phyloP scores from a whole-genome alignment of 2,113 vertebrate genomes.

The Rhodinocichla rosea region DNA sequence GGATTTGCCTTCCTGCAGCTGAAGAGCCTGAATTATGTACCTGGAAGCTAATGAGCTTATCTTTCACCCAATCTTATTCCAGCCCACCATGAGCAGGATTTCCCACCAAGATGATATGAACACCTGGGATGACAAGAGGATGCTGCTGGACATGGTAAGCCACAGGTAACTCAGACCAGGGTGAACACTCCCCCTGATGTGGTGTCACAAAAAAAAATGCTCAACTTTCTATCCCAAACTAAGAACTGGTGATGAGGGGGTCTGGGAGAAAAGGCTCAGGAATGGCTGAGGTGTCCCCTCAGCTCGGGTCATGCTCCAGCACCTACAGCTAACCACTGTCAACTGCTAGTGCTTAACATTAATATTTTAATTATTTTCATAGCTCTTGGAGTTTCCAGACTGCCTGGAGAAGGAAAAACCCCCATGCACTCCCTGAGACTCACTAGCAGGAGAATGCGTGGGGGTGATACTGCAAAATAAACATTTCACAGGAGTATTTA shows the following conservation, averaged over 20 bases:
- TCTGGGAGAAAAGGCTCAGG: background rate
- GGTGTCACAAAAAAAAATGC: background rate
- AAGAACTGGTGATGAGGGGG: background rate
- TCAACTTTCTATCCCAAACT: background rate
- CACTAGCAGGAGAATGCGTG: background rate
- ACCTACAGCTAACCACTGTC: background rate
- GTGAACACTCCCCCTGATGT: fast-evolving
- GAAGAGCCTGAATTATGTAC: background rate
- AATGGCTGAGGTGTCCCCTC: background rate
- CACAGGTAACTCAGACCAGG: background rate
- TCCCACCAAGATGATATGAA: background rate
- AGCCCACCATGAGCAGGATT: background rate
- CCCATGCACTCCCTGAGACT: fast-evolving
- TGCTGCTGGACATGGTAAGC: background rate
- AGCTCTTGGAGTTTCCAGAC: background rate
- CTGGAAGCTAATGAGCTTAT: background rate
- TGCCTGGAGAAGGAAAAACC: background rate
- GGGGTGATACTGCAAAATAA: slow-evolving; percentile 15
- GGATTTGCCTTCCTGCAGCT: background rate
- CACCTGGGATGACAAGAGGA: background rate
- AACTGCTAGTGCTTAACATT: background rate
- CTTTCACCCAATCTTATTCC: background rate
- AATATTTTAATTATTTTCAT: background rate
- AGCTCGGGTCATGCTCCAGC: background rate
- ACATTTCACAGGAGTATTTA: slow-evolving; percentile 27